Percentiles rank a stretch among this genome's conserved stretches.
These are phyloP conservation scores for Ptycholaimellus sp. DNA, from an alignment of 2,888 invertebrate genomes.

Conservation along the genomic window DNA sequence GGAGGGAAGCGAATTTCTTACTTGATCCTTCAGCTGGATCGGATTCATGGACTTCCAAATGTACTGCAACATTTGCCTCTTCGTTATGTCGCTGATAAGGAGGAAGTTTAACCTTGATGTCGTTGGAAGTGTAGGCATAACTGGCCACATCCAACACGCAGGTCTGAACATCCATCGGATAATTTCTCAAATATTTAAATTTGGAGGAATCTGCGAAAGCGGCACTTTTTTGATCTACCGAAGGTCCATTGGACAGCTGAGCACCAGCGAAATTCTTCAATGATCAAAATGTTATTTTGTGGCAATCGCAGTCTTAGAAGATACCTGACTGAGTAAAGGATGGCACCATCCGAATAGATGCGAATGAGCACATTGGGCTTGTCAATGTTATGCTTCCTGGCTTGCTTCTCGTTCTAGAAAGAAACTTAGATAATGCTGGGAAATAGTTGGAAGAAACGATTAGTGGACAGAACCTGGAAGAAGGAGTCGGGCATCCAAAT, in stretches of 20 bases:
- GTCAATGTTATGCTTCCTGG: constrained; percentile 39
- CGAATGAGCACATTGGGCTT: constrained; percentile 60
- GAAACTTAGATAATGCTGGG: background rate
- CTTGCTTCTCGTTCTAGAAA: constrained; percentile 88
- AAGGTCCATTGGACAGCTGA: constrained; percentile 83
- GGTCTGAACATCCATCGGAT: constrained; percentile 77
- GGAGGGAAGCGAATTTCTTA: constrained; percentile 44
- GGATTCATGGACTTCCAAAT: constrained; percentile 81
- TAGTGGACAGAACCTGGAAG: constrained; percentile 14
- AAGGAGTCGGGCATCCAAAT: constrained; percentile 65
- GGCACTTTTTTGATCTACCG: too few relatives aligned
- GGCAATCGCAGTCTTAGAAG: background rate
- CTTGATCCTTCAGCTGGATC: constrained; percentile 50
- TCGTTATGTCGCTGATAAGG: too few relatives aligned
- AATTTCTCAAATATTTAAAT: too few relatives aligned
- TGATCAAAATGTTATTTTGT: constrained; percentile 8
- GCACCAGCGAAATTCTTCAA: constrained; percentile 72
- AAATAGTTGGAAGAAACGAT: constrained; percentile 27
- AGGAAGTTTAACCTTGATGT: too few relatives aligned
- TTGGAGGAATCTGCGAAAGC: too few relatives aligned
- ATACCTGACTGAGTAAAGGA: constrained; percentile 69
- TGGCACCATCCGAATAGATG: constrained; percentile 77
- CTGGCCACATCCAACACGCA: constrained; percentile 85
- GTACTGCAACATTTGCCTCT: too few relatives aligned
- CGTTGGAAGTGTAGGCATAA: constrained; percentile 88